These are phyloP conservation scores for Sussaba pulchella DNA, from an alignment of 2,888 invertebrate species.

Conservation along the genomic window DNA sequence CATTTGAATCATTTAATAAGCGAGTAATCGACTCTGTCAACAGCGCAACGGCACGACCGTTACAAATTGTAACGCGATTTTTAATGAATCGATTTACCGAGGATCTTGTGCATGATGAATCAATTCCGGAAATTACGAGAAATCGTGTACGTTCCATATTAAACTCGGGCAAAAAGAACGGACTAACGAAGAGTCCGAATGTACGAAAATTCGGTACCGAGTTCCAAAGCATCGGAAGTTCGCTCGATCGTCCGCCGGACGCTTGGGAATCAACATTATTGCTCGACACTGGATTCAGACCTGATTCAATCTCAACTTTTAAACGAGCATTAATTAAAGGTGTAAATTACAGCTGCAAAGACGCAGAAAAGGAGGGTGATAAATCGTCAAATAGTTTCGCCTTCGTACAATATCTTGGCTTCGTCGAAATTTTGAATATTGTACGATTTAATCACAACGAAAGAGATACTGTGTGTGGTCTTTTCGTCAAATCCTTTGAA, in stretches of 20 bases:
- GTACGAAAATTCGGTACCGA: conserved; percentile 11
- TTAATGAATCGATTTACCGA: conserved; percentile 14
- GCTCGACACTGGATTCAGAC: background rate
- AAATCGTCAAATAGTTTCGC: conserved; percentile 8
- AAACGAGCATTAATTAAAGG: too few species aligned
- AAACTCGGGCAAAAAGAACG: background rate
- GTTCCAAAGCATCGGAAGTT: conserved; percentile 29
- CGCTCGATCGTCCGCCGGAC: conserved; percentile 14
- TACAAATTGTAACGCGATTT: conserved; percentile 22
- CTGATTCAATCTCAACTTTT: background rate
- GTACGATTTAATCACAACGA: too few species aligned
- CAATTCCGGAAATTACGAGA: conserved; percentile 2
- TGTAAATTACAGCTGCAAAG: too few species aligned
- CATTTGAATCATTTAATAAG: conserved; percentile 49
- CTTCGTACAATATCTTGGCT: conserved; percentile 20
- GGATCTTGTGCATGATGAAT: background rate
- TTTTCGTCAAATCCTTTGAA: conserved; percentile 13
- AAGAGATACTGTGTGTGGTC: conserved; percentile 14
- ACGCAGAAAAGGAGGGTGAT: too few species aligned
- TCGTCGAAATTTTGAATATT: background rate
- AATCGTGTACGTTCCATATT: background rate
- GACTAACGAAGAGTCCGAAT: conserved; percentile 1
- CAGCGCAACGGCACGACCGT: conserved; percentile 14
- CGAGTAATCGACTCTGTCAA: conserved; percentile 20
- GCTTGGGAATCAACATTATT: conserved; percentile 3